Evolutionary conservation across 2,113 vertebrate genomes (phyloP), one percentile per base, ranked within the genome.

Genomic region (Leptodactylus fuscus): DNA sequence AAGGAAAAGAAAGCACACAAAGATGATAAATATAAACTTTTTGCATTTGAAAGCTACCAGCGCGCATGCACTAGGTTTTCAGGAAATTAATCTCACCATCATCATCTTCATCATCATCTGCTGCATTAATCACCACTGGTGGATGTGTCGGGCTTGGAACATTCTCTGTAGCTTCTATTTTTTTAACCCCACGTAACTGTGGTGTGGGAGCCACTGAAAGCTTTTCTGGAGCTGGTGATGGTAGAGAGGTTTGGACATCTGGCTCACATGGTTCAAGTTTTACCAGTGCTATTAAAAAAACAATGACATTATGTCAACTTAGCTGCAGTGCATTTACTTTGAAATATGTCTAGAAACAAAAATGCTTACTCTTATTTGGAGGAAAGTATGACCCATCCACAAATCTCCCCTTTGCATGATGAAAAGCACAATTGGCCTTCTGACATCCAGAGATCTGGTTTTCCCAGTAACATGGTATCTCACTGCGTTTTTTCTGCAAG

Each of bases 121-220:
- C 96, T 85, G 98, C 96, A 36, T 99, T 99, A 84, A 99, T 99
- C 2, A 99, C 97, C 24, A 99, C 97, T 0, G 98, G 98, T 65
- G 98, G 98, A 48, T 99, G 98, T 0, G 98, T 98, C 32, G 98
- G 97, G 29, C 98, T 99, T 0, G 97, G 98, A 0, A 99, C 97
- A 0, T 94, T 97, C 87, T 99, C 98, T 0, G 96, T 95, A 29
- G 91, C 94, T 15, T 99, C 98, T 9, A 95, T 94, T 83, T 98
- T 98, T 87, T 97, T 96, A 80, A 98, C 94, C 0, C 96, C 95
- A 88, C 96, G 90, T 79, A 98, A 91, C 88, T 98, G 97, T 0
- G 97, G 97, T 29, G 93, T 95, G 8, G 95, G 90, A 41, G 93
- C 92, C 0, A 93, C 91, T 0, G 95, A 90, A 32, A 94, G 83